Evolutionary conservation across 2,797 vertebrate species (phyloP).

Genomic region (Sebastes matsubarae): DNA sequence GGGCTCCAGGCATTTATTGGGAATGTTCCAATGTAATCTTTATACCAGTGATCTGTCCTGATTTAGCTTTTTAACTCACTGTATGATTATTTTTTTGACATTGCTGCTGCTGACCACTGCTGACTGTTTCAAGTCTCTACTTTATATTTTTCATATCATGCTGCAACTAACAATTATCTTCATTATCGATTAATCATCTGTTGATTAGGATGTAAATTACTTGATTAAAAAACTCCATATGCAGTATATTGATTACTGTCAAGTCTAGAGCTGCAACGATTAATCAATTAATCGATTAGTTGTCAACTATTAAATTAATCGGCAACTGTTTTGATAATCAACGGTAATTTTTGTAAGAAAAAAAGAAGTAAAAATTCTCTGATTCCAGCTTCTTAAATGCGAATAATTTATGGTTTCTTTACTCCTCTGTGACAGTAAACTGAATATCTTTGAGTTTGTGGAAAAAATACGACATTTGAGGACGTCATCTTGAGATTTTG

Average conservation of each 20-base stretch:
- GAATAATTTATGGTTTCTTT: too few species aligned
- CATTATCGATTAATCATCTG: neutral
- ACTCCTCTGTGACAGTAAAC: too few species aligned
- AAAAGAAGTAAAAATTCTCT: fast-evolving
- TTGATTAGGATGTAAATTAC: neutral
- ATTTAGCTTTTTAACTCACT: neutral
- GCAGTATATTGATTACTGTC: neutral
- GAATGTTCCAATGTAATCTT: conserved; percentile 10
- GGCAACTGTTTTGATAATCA: too few species aligned
- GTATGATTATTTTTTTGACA: neutral
- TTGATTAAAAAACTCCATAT: neutral
- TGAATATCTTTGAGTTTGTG: too few species aligned
- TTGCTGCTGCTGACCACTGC: neutral
- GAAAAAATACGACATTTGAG: too few species aligned
- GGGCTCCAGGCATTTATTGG: neutral
- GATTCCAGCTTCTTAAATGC: too few species aligned
- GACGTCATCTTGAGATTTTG: too few species aligned
- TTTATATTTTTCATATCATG: neutral
- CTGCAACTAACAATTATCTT: neutral
- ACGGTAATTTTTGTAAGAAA: fast-evolving
- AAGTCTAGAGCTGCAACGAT: too few species aligned
- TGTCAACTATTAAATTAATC: too few species aligned
- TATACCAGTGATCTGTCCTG: neutral
- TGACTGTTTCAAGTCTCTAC: neutral
- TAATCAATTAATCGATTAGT: too few species aligned